phyloP scores from a whole-genome alignment of 2,888 invertebrate species.

The Maniola hyperantus region DNA sequence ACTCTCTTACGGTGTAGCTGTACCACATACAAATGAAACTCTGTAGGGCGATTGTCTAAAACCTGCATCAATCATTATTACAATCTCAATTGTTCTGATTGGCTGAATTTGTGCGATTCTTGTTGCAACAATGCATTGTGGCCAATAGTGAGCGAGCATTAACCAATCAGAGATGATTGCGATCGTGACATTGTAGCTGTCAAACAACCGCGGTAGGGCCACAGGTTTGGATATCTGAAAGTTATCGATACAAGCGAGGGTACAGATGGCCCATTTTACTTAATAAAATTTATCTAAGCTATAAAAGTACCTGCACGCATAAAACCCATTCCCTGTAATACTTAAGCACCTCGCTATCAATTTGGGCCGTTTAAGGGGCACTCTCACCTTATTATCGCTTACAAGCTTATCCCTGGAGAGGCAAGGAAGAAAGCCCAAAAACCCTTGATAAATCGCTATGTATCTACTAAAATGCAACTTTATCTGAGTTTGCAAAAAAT shows the following conservation, averaged over 20 bases:
- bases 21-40: too few species aligned
- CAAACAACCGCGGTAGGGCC: too few species aligned
- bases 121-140: too few species aligned
- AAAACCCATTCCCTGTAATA: conserved; percentile 22
- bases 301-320: conserved; percentile 19
- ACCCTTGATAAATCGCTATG: conserved; percentile 24
- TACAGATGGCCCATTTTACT: not conserved
- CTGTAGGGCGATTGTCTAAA: too few species aligned
- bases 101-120: too few species aligned
- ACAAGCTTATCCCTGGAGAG: conserved; percentile 27
- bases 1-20: too few species aligned
- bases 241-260: not conserved
- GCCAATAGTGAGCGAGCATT: too few species aligned
- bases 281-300: conserved; percentile 10
- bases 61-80: too few species aligned
- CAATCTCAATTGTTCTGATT: too few species aligned
- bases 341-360: conserved; percentile 29
- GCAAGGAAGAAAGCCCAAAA: conserved; percentile 16
- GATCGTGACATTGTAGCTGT: too few species aligned
- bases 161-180: too few species aligned
- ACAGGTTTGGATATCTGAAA: too few species aligned
- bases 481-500: not conserved
- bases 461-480: not conserved
- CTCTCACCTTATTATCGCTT: conserved; percentile 33
- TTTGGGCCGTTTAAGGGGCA: conserved; percentile 31